Percentiles rank a stretch among this genome's conserved stretches.
phyloP scores from a whole-genome alignment of 2,797 vertebrate species.

The Apodemus agrarius region DNA sequence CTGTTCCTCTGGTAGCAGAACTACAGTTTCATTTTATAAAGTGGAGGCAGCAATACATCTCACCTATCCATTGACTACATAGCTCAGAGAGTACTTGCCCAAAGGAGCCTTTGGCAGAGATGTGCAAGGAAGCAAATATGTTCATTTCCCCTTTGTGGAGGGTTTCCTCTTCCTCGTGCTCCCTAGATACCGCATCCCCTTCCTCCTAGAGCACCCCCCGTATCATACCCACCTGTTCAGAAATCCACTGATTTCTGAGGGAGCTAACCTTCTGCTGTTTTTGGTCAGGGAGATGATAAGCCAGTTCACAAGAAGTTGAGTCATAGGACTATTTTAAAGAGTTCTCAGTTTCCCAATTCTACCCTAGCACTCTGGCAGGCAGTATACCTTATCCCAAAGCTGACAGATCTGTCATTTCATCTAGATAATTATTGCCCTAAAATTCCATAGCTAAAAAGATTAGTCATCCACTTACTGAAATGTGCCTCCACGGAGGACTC shows the following conservation, averaged over 20 bases:
- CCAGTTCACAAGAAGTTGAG: not conserved
- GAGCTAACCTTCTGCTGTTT: not conserved
- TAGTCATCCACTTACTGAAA: not conserved
- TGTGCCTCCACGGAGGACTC: not conserved
- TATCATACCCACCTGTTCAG: too few species aligned
- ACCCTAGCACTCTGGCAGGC: not conserved
- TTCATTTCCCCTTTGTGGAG: not conserved
- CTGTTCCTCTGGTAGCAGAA: not conserved
- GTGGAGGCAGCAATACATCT: not conserved
- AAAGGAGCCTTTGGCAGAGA: not conserved
- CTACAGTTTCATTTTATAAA: constrained; percentile 51
- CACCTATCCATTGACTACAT: not conserved
- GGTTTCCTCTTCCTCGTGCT: not conserved
- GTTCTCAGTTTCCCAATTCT: not conserved
- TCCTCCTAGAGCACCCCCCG: not conserved
- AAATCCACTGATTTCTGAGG: not conserved
- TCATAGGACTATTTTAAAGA: not conserved
- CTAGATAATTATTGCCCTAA: not conserved
- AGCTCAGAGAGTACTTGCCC: not conserved
- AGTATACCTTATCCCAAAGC: not conserved
- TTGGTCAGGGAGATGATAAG: not conserved
- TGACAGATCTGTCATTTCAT: not conserved
- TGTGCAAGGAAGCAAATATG: not conserved
- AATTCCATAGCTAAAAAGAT: not conserved
- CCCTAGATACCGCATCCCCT: not conserved